Percentiles rank a stretch among this genome's conserved stretches.
These are phyloP conservation scores for Rhinophrynus dorsalis DNA, from an alignment of 2,797 vertebrate species.

Conservation along the genomic window DNA sequence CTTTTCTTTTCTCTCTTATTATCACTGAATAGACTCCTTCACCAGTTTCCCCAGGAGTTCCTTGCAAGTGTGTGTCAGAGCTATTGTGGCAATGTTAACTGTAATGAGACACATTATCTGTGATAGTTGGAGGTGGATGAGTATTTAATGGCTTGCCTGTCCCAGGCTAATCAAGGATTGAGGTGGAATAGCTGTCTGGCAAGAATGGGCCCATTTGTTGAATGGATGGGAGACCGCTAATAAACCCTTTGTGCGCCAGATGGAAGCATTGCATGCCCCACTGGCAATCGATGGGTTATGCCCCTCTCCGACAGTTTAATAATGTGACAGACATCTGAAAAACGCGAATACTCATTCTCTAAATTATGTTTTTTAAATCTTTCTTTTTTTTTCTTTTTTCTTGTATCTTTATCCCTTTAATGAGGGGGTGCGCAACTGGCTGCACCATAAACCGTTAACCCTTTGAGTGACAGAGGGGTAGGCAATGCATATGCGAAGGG, in stretches of 20 bases:
- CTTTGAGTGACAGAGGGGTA: too few relatives aligned
- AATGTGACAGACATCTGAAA: too few relatives aligned
- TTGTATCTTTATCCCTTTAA: too few relatives aligned
- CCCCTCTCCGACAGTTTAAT: too few relatives aligned
- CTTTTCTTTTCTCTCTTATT: conserved; percentile 39
- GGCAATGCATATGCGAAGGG: too few relatives aligned
- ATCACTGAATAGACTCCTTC: conserved; percentile 53
- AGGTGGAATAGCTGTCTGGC: conserved; percentile 50
- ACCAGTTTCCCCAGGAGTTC: conserved; percentile 58
- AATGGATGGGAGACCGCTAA: conserved; percentile 29
- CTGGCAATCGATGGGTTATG: too few relatives aligned
- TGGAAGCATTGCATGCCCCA: too few relatives aligned
- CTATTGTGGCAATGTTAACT: conserved; percentile 62
- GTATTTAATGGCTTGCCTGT: conserved; percentile 71
- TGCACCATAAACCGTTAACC: too few relatives aligned
- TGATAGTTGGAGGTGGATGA: conserved; percentile 67
- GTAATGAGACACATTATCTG: conserved; percentile 66
- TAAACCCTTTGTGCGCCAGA: conserved; percentile 18
- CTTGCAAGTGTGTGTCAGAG: conserved; percentile 65
- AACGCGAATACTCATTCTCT: too few relatives aligned
- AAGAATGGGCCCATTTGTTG: conserved; percentile 28
- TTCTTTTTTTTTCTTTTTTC: too few relatives aligned
- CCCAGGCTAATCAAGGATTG: conserved; percentile 67
- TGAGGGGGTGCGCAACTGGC: too few relatives aligned
- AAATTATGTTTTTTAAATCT: too few relatives aligned